Percentiles rank a stretch among this genome's conserved stretches.
Evolutionary conservation across 2,888 invertebrate species (phyloP).

Genomic region (Stenodema calcarata): DNA sequence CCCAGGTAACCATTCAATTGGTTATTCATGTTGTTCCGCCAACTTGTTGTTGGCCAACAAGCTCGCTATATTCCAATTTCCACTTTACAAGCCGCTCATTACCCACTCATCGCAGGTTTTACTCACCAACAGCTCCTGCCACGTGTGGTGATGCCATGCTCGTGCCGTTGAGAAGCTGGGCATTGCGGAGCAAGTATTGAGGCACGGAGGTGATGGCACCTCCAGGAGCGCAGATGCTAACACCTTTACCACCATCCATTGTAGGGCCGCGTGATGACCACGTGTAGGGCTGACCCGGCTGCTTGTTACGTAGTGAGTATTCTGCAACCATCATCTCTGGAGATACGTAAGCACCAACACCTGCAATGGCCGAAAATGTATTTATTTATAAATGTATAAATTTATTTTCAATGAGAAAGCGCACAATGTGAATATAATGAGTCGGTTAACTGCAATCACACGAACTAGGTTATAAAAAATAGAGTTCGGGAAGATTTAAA

Average conservation of each 20-base stretch:
- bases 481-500: no score
- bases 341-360: conserved; percentile 95
- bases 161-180: conserved; percentile 95
- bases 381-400: no score
- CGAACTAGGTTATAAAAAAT: background rate
- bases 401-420: no score
- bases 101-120: background rate
- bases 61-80: no score
- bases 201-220: conserved; percentile 92
- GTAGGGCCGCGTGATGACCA: conserved; percentile 90
- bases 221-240: conserved; percentile 91
- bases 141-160: conserved; percentile 98
- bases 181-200: conserved; percentile 82
- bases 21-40: no score
- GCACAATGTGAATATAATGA: no score
- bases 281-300: conserved; percentile 86
- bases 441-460: background rate
- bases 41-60: no score
- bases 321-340: conserved; percentile 97
- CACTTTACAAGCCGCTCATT: no score
- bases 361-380: conserved; percentile 60
- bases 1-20: no score
- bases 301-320: conserved; percentile 85
- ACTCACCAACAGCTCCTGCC: conserved; percentile 82
- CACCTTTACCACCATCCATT: conserved; percentile 87